Percentiles rank a stretch among this genome's conserved stretches.
These are phyloP conservation scores for Lasioglossum lativentre DNA, from an alignment of 2,888 invertebrate genomes.

Conservation along the genomic window DNA sequence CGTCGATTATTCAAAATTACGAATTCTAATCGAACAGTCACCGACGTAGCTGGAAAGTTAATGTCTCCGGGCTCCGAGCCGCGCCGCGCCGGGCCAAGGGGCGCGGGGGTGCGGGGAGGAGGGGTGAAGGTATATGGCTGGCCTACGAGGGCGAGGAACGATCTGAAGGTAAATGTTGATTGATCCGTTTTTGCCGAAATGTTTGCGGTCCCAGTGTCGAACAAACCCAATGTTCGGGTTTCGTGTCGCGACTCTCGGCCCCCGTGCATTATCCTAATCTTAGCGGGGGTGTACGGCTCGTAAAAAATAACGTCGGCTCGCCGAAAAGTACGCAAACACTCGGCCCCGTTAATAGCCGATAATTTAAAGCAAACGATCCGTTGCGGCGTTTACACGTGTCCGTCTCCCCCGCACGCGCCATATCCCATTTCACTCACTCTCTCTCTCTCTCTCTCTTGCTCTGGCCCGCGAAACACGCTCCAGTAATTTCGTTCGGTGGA, in stretches of 20 bases:
- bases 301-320: constrained; percentile 11
- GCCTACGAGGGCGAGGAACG: not conserved
- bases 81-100: not conserved
- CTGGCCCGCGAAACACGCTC: not conserved
- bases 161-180: constrained; percentile 35
- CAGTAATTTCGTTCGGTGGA: not conserved
- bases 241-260: not conserved
- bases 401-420: not conserved
- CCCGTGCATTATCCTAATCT: constrained; percentile 35
- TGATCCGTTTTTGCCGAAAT: constrained; percentile 36
- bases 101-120: not conserved
- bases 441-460: not conserved
- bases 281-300: not conserved
- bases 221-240: constrained; percentile 14
- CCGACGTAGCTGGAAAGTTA: constrained; percentile 50
- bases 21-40: constrained; percentile 54
- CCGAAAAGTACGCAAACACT: constrained; percentile 18
- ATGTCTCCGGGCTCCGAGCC: constrained; percentile 29
- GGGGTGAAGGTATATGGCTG: not conserved
- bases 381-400: constrained; percentile 14
- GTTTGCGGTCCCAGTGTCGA: constrained; percentile 4
- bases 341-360: constrained; percentile 11
- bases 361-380: constrained; percentile 31
- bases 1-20: constrained; percentile 63
- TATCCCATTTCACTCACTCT: not conserved